Evolutionary conservation across 2,113 vertebrate genomes (phyloP), one percentile per base, ranked within the genome.

Genomic region (Pristiophorus japonicus): DNA sequence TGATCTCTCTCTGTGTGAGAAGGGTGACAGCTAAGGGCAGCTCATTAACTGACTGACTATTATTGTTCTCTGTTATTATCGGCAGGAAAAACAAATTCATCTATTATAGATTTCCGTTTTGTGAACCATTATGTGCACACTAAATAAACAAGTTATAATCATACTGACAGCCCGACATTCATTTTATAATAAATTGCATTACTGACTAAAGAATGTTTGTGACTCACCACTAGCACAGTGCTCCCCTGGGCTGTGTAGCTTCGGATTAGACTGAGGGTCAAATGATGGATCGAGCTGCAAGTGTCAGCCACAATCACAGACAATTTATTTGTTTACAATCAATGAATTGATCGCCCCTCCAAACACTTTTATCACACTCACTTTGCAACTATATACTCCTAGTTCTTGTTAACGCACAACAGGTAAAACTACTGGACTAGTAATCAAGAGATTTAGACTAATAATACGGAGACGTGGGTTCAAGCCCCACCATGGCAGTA

Each of bases 161-260:
- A 34, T 59, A 51, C 87, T 90, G 87, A 90, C 27, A 59, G 59
- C 27, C 27, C 30, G 16, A 18, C 51, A 90, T 90, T 90, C 3
- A 62, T 90, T 59, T 90, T 59, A 90, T 90, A 90, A 59, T 90
- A 90, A 90, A 90, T 90, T 90, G 14, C 47, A 90, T 90, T 90
- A 34, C 10, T 30, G 20, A 34, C 70, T 90, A 81, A 81, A 81
- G n/a, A 45, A 81, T 81, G 38, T 90, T 90, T 90, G 51, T 62
- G 27, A 34, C 87, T 90, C 51, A 59, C 87, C n/a, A 4, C 34
- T 51, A 90, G 34, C 45, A 59, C 51, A 59, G 4, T 5, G 55
- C 59, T n/a, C 51, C 87, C 55, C 87, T 90, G 87, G 27, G 55
- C 51, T 11, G 2, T 90, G 51, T 34, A 34, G 27, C 14, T 62